Conservation (phyloP, 2,888 invertebrate genomes). For the Heliconius cydno region DNA sequence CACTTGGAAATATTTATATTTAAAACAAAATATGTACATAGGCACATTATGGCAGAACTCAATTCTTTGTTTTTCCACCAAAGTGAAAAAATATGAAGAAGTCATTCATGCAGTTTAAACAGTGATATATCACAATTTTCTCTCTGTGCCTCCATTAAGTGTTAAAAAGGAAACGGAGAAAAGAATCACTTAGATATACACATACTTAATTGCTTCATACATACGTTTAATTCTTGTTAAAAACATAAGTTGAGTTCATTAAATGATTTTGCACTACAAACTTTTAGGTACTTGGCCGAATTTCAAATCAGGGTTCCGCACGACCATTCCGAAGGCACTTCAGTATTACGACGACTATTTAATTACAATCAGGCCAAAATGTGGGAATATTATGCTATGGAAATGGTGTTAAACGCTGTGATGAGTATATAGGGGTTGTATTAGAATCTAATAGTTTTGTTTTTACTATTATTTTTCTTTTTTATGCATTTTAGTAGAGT, state of each 20-base stretch:
- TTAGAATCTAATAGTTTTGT: not conserved
- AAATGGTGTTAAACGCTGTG: constrained; percentile 7
- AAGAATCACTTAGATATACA: not conserved
- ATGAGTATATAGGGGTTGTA: not conserved
- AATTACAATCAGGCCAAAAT: constrained; percentile 39
- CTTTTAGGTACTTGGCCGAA: constrained; percentile 33
- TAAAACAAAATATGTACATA: too few relatives aligned
- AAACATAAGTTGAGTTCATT: not conserved
- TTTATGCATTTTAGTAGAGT: too few relatives aligned
- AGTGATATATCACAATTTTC: not conserved
- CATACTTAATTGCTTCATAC: not conserved
- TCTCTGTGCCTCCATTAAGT: not conserved
- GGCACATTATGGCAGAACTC: too few relatives aligned
- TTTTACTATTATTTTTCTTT: too few relatives aligned
- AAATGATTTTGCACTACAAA: constrained; percentile 27
- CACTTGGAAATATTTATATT: too few relatives aligned
- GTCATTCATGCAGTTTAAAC: not conserved
- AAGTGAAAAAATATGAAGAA: too few relatives aligned
- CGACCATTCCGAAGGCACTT: constrained; percentile 25
- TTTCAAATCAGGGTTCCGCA: constrained; percentile 32
- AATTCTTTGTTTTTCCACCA: too few relatives aligned
- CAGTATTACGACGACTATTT: constrained; percentile 32
- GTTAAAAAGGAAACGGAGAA: not conserved
- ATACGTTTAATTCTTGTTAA: not conserved
- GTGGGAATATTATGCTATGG: constrained; percentile 19